phyloP scores from a whole-genome alignment of 1,140 invertebrate genomes.

The Archivesica marissinica region DNA sequence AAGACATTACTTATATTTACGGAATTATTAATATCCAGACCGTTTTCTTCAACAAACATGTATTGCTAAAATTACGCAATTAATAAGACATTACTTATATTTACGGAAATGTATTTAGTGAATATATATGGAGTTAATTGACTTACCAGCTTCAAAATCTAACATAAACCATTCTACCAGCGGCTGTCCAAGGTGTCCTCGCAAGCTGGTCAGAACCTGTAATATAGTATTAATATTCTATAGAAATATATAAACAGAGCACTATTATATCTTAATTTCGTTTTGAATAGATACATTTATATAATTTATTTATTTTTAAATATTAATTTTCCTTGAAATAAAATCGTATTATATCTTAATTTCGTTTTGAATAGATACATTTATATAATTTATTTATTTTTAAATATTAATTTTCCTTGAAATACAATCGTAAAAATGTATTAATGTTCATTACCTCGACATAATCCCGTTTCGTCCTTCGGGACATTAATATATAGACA shows the following conservation, averaged over 20 bases:
- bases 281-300: neutral
- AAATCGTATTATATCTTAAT: neutral
- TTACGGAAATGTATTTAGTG: neutral
- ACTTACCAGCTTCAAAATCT: slow-evolving; percentile 11
- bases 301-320: neutral
- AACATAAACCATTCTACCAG: slow-evolving; percentile 25
- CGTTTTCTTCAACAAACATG: neutral
- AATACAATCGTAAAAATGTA: neutral
- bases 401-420: neutral
- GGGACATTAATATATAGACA: neutral
- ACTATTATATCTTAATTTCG: too few relatives aligned
- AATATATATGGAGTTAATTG: neutral
- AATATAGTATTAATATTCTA: neutral
- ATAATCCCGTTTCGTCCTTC: slow-evolving; percentile 2
- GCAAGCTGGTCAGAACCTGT: neutral
- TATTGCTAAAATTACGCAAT: neutral
- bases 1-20: neutral
- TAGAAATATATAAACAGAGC: neutral
- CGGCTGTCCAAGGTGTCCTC: neutral
- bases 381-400: neutral
- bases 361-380: neutral
- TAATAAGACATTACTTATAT: neutral
- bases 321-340: too few relatives aligned
- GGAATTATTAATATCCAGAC: neutral
- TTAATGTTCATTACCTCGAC: neutral